Evolutionary conservation across 1,140 invertebrate species (phyloP), one percentile per base, ranked within the genome.

Genomic region (Drosophila setifemur): DNA sequence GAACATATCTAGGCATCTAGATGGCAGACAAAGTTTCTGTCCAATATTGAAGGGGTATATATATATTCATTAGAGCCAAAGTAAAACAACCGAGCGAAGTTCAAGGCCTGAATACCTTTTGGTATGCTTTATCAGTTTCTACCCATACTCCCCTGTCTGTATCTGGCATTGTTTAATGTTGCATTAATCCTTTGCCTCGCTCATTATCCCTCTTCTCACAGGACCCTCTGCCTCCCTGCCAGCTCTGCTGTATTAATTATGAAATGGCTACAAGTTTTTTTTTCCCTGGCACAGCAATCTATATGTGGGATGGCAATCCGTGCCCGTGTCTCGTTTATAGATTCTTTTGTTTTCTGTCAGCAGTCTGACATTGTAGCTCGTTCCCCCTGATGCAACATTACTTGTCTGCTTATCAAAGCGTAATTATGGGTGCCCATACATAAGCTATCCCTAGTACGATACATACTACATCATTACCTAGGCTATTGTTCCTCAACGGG

Each of bases 361-460:
- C 73, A 83, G 79, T 52, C 81, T 86, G 73, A 57, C 74, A 74
- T 73, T 78, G 79, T 28, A 12, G 12, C 31, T 52, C 12, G 31
- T 23, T 7, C 26, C 11, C 5, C 14, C n/a, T n/a, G n/a, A n/a
- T n/a, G 33, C 58, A 74, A 66, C 58, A 71, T 79, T 86, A 78
- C 75, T 87, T 82, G 75, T 57, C 76, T 85, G 75, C 72, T 82
- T 85, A 86, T 85, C 81, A 81, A 87, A 87, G 75, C 82, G 61
- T 76, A 76, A 86, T 86, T 87, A 81, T 76, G 72, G 67, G 40
- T 53, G 44, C 71, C n/a, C n/a, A n/a, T n/a, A 69, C 70, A 78
- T 29, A 64, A 48, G 53, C 21, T 57, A 60, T n/a, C n/a, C n/a
- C n/a, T n/a, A n/a, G n/a, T n/a, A n/a, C n/a, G n/a, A n/a, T n/a